Evolutionary conservation across 2,113 vertebrate species (phyloP), one percentile per base, ranked within the genome.

Genomic region (Crocuta crocuta): DNA sequence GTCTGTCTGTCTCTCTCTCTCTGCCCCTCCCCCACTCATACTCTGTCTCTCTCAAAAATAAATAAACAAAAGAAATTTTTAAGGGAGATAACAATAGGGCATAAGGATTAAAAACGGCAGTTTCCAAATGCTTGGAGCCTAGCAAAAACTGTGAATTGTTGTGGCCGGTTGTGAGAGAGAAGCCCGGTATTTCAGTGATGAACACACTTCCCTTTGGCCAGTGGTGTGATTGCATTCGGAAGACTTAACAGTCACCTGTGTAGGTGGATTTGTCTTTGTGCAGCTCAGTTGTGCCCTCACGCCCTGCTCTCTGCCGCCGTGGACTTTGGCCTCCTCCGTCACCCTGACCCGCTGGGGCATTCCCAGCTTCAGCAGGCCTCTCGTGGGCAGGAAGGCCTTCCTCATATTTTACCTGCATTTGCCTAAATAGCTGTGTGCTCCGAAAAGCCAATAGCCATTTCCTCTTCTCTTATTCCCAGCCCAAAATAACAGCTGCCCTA

Each of bases 51-150:
- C 58, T 61, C 58, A 61, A 61, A 61, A 23, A 61, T 61, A 61
- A 61, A 61, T 9, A 61, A 61, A 61, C 58, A 21, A 61, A 61
- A 61, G 23, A 23, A 1, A 3, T 23, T 19, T 61, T 61, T 61
- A 76, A 89, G 66, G 39, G 17, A 92, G 68, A 28, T 76, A 89
- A 91, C 80, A 70, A 58, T 50, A 70, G 68, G 13, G 4, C 21
- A 33, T 96, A 81, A 78, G 66, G n/a, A 58, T 85, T 91, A 66
- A 95, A 97, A 90, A 80, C 26, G 82, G 35, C 58, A 61, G 35
- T 39, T 79, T 73, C 65, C 48, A 85, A 61, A 26, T 55, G 61
- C 95, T 61, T 78, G 89, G 80, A 10, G 70, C 65, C 55, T 43
- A 95, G 61, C 23, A 92, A 21, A 89, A 39, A 45, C 58, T 82